Evolutionary conservation across 2,113 vertebrate species (phyloP), one percentile per base, ranked within the genome.

Genomic region (Gavia stellata): DNA sequence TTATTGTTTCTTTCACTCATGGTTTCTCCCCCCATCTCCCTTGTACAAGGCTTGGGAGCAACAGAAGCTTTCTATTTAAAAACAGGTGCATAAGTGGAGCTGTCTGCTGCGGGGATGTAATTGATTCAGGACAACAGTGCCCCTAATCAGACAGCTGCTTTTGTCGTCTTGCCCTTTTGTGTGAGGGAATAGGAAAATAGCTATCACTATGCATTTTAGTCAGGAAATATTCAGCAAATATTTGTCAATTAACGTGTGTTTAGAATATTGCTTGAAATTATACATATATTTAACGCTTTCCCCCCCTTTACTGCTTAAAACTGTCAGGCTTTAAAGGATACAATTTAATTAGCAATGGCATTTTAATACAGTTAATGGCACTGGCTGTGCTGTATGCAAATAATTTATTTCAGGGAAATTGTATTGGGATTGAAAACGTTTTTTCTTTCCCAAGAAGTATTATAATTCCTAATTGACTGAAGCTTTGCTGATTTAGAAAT

Each of bases 141-240:
- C 95, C 94, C 96, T 95, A 87, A 96, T 96, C 96, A 92, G 86
- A 89, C 88, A 96, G 93, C 96, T 97, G 91, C 96, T 97, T 95
- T 86, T 96, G 71, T 95, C 85, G 25, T 72, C 63, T 70, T 93
- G 85, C 71, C 88, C 90, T 93, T 97, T 96, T 94, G 68, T 94
- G 25, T 94, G 84, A 90, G 31, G 56, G 62, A 97, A 95, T 65
- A 92, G 75, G 78, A 96, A 98, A 97, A 98, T 68, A 96, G 94
- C 83, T 92, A 91, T 94, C 96, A 86, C 61, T 81, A 17, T 71
- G 77, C 23, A 8, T 92, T 96, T 75, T 59, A 81, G 55, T 85
- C 77, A 75, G 45, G 95, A 96, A 88, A 94, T 38, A 95, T 28
- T 91, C 94, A 77, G 40, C 74, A 96, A 96, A 94, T 97, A 97